Conservation (phyloP, 2,113 vertebrate species). For the Gasterosteus aculeatus region DNA sequence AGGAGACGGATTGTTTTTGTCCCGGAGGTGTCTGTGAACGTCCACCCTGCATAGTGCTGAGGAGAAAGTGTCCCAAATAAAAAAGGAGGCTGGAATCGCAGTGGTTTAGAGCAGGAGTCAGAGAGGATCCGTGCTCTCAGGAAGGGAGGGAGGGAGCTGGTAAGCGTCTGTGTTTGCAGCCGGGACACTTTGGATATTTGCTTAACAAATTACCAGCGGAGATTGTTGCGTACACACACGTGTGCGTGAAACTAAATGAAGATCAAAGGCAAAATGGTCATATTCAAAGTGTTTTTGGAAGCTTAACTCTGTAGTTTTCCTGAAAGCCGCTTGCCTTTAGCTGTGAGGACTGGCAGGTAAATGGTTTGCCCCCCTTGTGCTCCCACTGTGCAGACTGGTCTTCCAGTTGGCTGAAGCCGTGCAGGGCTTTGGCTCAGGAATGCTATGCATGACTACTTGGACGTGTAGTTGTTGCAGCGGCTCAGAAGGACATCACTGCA, state of each 20-base stretch:
- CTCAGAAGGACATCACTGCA: slow-evolving; percentile 19
- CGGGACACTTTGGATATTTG: slow-evolving; percentile 69
- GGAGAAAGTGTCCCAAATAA: slow-evolving; percentile 4
- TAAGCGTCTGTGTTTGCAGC: slow-evolving; percentile 39
- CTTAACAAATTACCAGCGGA: slow-evolving; percentile 73
- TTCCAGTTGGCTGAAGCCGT: slow-evolving; percentile 62
- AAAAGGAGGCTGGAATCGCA: neutral
- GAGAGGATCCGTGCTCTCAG: neutral
- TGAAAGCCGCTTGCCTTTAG: slow-evolving; percentile 7
- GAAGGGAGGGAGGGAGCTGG: neutral
- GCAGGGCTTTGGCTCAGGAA: slow-evolving; percentile 65
- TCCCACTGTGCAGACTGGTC: slow-evolving; percentile 44
- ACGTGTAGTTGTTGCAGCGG: slow-evolving; percentile 41
- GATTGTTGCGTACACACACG: slow-evolving; percentile 41
- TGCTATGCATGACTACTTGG: slow-evolving; percentile 78
- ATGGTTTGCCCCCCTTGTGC: slow-evolving; percentile 22
- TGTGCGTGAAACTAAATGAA: slow-evolving; percentile 36
- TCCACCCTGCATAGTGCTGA: neutral
- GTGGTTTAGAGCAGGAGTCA: slow-evolving; percentile 9
- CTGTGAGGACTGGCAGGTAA: neutral
- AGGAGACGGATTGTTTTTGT: neutral
- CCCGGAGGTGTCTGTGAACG: neutral
- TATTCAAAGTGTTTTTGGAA: slow-evolving; percentile 19
- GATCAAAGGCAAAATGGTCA: slow-evolving; percentile 44
- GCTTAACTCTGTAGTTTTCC: slow-evolving; percentile 5